Conservation (phyloP, 2,888 invertebrate species). For the Pristionchus maxplancki region DNA sequence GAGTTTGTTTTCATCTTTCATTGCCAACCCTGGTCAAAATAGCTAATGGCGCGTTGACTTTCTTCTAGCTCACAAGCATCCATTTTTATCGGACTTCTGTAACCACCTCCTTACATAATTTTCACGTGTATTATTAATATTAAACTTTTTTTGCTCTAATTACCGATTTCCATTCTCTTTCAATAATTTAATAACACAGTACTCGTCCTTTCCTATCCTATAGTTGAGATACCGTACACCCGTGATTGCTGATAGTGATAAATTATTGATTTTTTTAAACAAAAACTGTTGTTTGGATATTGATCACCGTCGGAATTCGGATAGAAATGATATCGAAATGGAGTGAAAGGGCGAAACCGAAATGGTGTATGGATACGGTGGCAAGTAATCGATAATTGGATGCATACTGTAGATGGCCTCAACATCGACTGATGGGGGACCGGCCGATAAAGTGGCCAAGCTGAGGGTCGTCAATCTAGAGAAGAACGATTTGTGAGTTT, state of each 20-base stretch:
- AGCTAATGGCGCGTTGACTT: background rate
- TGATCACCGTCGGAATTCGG: background rate
- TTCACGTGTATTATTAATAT: constrained; percentile 21
- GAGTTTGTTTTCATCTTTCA: background rate
- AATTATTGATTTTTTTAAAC: background rate
- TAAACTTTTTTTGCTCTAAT: background rate
- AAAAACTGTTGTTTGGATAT: background rate
- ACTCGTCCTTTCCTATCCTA: background rate
- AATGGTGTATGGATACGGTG: background rate
- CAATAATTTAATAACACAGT: constrained; percentile 14
- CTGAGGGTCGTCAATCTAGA: constrained; percentile 36
- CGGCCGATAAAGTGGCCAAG: constrained; percentile 22
- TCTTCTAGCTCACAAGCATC: background rate
- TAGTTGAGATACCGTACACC: constrained; percentile 34
- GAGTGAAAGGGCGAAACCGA: background rate
- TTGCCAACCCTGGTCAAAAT: constrained; percentile 28
- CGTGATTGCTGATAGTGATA: constrained; percentile 18
- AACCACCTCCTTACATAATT: background rate
- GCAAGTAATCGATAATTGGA: background rate
- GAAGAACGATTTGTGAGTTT: constrained; percentile 4
- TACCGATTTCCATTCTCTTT: background rate
- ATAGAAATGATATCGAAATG: background rate
- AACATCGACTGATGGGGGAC: background rate
- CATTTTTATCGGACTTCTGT: background rate
- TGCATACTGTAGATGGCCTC: background rate